Evolutionary conservation across 2,888 invertebrate genomes (phyloP).

Genomic region (Actias luna): DNA sequence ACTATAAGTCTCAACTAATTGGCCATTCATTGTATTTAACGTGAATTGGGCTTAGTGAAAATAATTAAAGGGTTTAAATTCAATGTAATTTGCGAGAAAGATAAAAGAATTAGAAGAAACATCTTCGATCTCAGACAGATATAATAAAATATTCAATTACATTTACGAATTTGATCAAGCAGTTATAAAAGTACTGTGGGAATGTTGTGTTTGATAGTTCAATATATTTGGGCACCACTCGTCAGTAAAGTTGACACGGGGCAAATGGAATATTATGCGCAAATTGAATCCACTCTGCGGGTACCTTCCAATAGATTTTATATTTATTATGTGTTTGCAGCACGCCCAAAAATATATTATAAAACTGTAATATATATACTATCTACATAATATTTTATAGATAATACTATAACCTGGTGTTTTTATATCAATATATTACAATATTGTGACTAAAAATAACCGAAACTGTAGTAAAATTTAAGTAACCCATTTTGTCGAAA

Average conservation of each 20-base stretch:
- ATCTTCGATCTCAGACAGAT: conserved; percentile 6
- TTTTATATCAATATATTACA: neutral
- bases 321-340: conserved; percentile 40
- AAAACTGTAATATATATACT: too few species aligned
- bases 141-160: conserved; percentile 18
- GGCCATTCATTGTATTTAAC: conserved; percentile 4
- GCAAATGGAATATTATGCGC: conserved; percentile 69
- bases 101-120: conserved; percentile 3
- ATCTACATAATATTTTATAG: too few species aligned
- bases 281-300: conserved; percentile 56
- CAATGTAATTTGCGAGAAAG: neutral
- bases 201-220: conserved; percentile 23
- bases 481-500: neutral
- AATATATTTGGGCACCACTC: conserved; percentile 47
- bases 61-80: conserved; percentile 4
- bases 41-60: neutral
- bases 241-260: conserved; percentile 51
- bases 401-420: too few species aligned
- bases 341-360: neutral
- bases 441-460: too few species aligned
- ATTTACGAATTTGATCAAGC: conserved; percentile 16
- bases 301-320: conserved; percentile 56
- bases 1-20: conserved; percentile 1
- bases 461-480: neutral
- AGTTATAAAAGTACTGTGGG: conserved; percentile 20